These are phyloP conservation scores for Polypterus senegalus DNA, from an alignment of 2,113 vertebrate genomes.

Conservation along the genomic window DNA sequence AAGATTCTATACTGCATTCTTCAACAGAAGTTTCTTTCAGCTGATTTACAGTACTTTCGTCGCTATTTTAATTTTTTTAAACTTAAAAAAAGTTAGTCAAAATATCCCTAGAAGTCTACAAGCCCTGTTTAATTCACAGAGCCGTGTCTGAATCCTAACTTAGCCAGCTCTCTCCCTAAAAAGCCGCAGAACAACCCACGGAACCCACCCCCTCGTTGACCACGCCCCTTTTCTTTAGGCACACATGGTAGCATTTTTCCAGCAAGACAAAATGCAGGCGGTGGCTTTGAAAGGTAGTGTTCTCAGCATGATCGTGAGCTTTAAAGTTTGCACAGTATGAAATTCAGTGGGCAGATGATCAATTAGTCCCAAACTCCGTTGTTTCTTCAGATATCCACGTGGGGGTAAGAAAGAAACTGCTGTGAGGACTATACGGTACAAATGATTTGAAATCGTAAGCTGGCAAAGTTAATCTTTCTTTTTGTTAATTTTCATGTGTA, in stretches of 20 bases:
- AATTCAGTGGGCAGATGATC: neutral
- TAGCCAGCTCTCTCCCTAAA: slow-evolving; percentile 40
- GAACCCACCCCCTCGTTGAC: slow-evolving; percentile 36
- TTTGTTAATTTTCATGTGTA: no score
- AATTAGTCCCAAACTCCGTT: neutral
- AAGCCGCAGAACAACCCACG: slow-evolving; percentile 46
- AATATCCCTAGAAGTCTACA: slow-evolving; percentile 27
- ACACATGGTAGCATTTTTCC: slow-evolving; percentile 23
- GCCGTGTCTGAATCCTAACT: slow-evolving; percentile 35
- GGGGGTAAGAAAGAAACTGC: neutral
- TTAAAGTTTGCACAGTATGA: neutral
- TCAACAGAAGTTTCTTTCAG: slow-evolving; percentile 19
- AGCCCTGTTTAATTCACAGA: slow-evolving; percentile 40
- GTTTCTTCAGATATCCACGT: neutral
- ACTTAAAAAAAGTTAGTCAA: slow-evolving; percentile 27
- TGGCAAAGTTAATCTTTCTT: no score
- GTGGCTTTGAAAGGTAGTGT: neutral
- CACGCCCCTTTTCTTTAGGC: slow-evolving; percentile 14
- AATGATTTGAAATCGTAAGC: no score
- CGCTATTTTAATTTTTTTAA: slow-evolving; percentile 23
- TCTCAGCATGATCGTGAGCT: neutral
- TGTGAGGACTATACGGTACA: no score
- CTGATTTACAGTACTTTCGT: slow-evolving; percentile 36
- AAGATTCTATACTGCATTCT: slow-evolving; percentile 17
- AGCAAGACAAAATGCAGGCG: neutral